Evolutionary conservation across 2,797 vertebrate genomes (phyloP), one percentile per base, ranked within the genome.

Genomic region (Pogonophryne albipinna): DNA sequence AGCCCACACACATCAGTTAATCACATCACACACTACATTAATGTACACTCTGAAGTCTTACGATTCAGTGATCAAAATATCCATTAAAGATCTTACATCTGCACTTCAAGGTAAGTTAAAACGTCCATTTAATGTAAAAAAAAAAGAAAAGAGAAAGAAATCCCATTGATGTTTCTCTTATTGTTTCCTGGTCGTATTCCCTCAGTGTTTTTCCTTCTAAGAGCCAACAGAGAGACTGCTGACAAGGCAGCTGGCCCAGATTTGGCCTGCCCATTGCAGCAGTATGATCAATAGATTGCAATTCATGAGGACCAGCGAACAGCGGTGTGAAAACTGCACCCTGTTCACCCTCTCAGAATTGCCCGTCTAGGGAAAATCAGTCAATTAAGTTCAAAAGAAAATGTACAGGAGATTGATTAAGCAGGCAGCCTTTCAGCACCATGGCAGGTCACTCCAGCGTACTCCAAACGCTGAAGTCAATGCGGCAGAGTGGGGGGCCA

Each of bases 351-450:
- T 69, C 61, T 71, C 73, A 79, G 70, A 79, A 81, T 66, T 85
- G 79, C 82, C 79, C 78, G 71, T 83, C 79, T 20, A 58, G 80
- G 71, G 70, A 90, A 89, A 94, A 88, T 90, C 87, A 85, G 87
- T 92, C 88, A 88, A 84, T 92, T 89, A 87, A 74, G 79, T 92
- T 90, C 73, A 83, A 84, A 89, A 79, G 85, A 92, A 93, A 93
- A 92, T 90, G 82, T 92, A 87, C 82, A 74, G 82, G 79, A 75
- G 82, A 93, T 92, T 92, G 91, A 93, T 94, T 92, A 88, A 68
- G 77, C 66, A 75, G 62, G 65, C 67, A 70, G 74, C 66, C 63
- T 83, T 91, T 90, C 80, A 91, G 91, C 83, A 86, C 47, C 80
- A 80, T 79, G 53, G 46, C 85, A 64, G 80, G 74, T 90, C 87